A percentile compares a stretch with the other conserved stretches of the same genome.
Evolutionary conservation across 2,113 vertebrate species (phyloP).

Genomic region (Phodopus roborovskii): DNA sequence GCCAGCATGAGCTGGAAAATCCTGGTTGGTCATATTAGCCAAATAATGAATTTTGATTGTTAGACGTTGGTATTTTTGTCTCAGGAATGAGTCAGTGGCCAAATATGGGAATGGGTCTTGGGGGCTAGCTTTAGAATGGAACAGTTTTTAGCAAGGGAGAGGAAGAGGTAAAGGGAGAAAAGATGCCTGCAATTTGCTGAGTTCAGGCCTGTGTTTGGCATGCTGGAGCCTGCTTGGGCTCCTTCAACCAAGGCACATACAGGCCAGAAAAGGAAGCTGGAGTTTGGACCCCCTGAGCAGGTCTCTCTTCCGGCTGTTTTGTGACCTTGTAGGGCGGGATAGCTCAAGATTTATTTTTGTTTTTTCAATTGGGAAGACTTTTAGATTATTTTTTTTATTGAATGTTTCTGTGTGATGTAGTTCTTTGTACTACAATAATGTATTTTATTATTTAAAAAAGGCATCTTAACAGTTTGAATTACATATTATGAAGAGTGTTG

Average conservation of each 20-base stretch:
- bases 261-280: not conserved
- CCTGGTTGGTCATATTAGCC: not conserved
- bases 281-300: too few species aligned
- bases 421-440: not conserved
- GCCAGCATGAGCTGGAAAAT: not conserved
- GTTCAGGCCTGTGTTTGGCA: not conserved
- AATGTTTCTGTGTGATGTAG: not conserved
- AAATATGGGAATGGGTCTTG: not conserved
- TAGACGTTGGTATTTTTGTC: not conserved
- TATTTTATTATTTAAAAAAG: not conserved
- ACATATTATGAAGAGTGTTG: not conserved
- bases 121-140: not conserved
- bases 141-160: not conserved
- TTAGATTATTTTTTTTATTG: not conserved
- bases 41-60: not conserved
- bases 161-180: not conserved
- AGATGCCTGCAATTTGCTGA: not conserved
- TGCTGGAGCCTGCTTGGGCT: not conserved
- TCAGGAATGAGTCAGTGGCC: not conserved
- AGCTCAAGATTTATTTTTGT: not conserved
- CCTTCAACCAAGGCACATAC: not conserved
- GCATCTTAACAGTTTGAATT: not conserved
- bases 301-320: not conserved
- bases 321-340: not conserved
- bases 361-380: not conserved